Evolutionary conservation across 2,797 vertebrate species (phyloP).

Genomic region (Pangasius larnaudii): DNA sequence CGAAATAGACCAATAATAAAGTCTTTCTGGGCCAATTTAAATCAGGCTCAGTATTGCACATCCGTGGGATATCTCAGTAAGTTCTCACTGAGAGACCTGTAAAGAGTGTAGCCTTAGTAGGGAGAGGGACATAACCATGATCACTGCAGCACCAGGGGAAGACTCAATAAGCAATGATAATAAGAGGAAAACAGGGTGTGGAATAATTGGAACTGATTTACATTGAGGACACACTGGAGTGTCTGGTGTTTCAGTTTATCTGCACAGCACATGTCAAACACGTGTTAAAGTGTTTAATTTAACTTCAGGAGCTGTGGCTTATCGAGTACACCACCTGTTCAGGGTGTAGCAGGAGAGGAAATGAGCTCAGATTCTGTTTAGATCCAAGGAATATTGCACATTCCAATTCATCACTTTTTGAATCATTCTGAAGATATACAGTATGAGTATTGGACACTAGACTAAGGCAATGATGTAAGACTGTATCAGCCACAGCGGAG

Average conservation of each 20-base stretch:
- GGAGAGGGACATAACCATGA: neutral
- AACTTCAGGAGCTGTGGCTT: neutral
- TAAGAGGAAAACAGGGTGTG: neutral
- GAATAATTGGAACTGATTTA: neutral
- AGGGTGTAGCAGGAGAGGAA: neutral
- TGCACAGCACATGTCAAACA: neutral
- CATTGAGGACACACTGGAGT: neutral
- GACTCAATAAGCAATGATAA: neutral
- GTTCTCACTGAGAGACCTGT: neutral
- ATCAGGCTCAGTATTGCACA: too few species aligned
- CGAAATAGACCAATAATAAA: neutral
- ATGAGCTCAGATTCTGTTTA: neutral
- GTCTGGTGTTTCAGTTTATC: constrained; percentile 2
- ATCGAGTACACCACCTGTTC: neutral
- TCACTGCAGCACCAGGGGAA: neutral
- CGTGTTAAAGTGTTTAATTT: neutral
- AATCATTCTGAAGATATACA: neutral
- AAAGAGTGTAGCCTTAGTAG: neutral
- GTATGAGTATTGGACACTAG: neutral
- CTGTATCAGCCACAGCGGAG: too few species aligned
- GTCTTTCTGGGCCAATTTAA: too few species aligned
- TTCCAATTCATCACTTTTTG: neutral
- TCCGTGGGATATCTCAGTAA: neutral
- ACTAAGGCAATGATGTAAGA: neutral
- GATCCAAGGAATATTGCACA: neutral